phyloP scores from a whole-genome alignment of 2,113 vertebrate genomes.

The Erpornis zantholeuca region DNA sequence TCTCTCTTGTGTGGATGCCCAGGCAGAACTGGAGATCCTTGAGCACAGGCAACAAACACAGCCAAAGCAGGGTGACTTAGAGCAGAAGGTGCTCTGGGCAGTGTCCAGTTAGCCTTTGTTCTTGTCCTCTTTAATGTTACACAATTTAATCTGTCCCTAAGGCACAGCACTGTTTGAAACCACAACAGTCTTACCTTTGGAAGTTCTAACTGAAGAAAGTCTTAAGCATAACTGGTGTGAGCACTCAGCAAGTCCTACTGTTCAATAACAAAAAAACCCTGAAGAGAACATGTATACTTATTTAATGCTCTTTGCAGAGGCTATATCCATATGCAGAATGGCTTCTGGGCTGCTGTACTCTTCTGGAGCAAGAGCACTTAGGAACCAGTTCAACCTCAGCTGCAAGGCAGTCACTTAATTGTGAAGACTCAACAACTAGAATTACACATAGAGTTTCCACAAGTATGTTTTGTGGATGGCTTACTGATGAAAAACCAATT shows the following conservation, averaged over 20 bases:
- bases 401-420: background rate
- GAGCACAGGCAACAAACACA: accelerated
- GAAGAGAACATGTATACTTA: too few species aligned
- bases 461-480: background rate
- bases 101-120: background rate
- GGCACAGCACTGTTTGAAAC: background rate
- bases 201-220: background rate
- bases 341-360: background rate
- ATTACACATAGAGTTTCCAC: background rate
- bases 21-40: background rate
- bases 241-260: background rate
- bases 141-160: accelerated
- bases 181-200: accelerated
- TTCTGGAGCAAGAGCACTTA: background rate
- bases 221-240: background rate
- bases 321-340: background rate
- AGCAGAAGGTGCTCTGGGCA: background rate
- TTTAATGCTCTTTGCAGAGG: background rate
- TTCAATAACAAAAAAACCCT: background rate
- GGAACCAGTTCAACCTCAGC: background rate
- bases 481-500: background rate
- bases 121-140: accelerated
- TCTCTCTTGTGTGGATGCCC: background rate
- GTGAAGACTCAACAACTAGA: background rate
- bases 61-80: background rate